Evolutionary conservation across 2,797 vertebrate species (phyloP).

Genomic region (Peromyscus eremicus): DNA sequence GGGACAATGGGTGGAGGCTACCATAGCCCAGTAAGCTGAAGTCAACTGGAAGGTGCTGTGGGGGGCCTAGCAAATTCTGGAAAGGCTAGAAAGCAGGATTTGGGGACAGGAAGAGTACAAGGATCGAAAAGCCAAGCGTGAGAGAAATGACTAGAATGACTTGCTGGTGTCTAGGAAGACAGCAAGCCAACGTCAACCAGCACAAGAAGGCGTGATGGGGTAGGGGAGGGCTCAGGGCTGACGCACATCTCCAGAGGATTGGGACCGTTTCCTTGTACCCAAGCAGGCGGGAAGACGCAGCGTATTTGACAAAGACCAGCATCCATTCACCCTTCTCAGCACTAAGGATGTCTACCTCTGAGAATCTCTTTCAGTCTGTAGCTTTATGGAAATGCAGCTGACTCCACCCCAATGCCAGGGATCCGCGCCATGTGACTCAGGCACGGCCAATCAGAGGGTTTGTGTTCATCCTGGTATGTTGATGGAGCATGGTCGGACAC

Average conservation of each 20-base stretch:
- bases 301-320: neutral
- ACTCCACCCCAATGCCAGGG: no score
- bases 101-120: neutral
- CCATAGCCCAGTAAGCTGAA: fast-evolving
- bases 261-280: neutral
- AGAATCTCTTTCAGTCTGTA: neutral
- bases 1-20: no score
- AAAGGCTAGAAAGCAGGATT: neutral
- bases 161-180: neutral
- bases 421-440: neutral
- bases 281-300: neutral
- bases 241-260: neutral
- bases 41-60: neutral
- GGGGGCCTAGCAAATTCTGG: neutral
- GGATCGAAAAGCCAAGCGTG: neutral
- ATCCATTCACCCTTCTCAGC: neutral
- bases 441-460: neutral
- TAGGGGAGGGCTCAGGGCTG: neutral
- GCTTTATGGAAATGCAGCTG: neutral
- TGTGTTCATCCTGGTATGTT: neutral
- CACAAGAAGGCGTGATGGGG: neutral
- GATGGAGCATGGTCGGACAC: neutral
- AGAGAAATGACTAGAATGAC: neutral
- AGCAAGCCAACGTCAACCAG: neutral
- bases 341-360: neutral